Conservation (phyloP, 2,888 invertebrate species). For the Auanema freiburgensis region DNA sequence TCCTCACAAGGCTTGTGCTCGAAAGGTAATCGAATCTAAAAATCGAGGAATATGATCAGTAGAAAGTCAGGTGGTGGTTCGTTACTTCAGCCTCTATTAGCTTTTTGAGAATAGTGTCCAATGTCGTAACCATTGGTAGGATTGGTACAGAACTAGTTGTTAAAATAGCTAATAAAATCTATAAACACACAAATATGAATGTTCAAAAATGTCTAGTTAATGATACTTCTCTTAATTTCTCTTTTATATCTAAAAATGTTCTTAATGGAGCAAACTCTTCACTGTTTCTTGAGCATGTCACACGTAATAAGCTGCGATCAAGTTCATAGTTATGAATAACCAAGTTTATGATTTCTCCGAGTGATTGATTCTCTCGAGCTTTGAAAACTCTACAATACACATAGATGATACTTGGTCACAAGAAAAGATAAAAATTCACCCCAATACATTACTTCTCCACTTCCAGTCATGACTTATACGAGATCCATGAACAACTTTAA, state of each 20-base stretch:
- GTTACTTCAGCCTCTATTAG: slow-evolving; percentile 9
- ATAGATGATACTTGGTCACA: not conserved
- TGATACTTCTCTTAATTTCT: slow-evolving; percentile 28
- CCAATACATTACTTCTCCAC: slow-evolving; percentile 36
- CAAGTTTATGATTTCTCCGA: slow-evolving; percentile 37
- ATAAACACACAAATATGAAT: slow-evolving; percentile 5
- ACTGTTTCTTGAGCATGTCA: slow-evolving; percentile 21
- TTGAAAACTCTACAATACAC: slow-evolving; percentile 36
- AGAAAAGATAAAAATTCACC: slow-evolving; percentile 14
- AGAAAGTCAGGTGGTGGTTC: not conserved
- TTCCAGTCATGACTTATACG: slow-evolving; percentile 43
- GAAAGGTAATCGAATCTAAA: slow-evolving; percentile 34
- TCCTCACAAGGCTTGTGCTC: slow-evolving; percentile 20
- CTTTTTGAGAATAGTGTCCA: slow-evolving; percentile 22
- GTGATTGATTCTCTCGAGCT: slow-evolving; percentile 30
- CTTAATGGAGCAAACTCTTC: slow-evolving; percentile 24
- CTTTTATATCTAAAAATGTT: slow-evolving; percentile 28
- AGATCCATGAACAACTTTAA: slow-evolving; percentile 37
- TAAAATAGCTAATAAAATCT: slow-evolving; percentile 29
- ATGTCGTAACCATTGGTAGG: slow-evolving; percentile 25
- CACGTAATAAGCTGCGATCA: slow-evolving; percentile 24
- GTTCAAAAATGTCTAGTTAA: not conserved
- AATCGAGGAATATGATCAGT: slow-evolving; percentile 5
- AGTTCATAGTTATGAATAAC: slow-evolving; percentile 38
- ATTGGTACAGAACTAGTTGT: slow-evolving; percentile 29